phyloP scores from a whole-genome alignment of 2,113 vertebrate genomes.

The Mustelus asterias region DNA sequence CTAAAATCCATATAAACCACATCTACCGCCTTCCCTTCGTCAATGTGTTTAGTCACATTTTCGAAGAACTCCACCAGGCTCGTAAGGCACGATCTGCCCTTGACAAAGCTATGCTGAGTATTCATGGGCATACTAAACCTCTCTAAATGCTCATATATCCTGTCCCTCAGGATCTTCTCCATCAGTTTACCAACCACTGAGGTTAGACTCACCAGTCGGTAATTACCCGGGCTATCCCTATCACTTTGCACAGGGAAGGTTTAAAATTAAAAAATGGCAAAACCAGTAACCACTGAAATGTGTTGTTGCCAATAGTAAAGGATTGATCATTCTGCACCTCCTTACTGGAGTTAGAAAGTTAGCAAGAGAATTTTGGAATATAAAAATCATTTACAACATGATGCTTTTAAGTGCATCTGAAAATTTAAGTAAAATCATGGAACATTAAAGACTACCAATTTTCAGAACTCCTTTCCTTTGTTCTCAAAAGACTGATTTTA shows the following conservation, averaged over 20 bases:
- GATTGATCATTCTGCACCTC: neutral
- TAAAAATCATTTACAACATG: neutral
- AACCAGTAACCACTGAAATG: neutral
- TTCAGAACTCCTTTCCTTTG: neutral
- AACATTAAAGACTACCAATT: neutral
- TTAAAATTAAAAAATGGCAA: neutral
- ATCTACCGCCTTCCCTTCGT: no score
- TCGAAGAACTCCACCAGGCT: no score
- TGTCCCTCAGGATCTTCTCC: no score
- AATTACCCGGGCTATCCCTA: no score
- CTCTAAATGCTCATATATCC: no score
- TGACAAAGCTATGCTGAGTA: no score
- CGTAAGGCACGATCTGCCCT: no score
- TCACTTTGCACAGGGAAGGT: neutral
- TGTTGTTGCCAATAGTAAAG: neutral
- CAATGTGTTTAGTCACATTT: no score
- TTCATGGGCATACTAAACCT: no score
- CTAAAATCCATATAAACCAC: no score
- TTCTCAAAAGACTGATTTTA: neutral
- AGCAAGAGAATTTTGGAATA: neutral
- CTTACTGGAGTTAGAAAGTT: neutral
- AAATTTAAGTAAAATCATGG: neutral
- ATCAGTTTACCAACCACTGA: no score
- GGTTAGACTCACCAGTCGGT: no score
- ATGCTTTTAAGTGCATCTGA: neutral